Base-by-base conservation (phyloP, 1,140 invertebrate genomes). In the Trinorchestia longiramus region DNA sequence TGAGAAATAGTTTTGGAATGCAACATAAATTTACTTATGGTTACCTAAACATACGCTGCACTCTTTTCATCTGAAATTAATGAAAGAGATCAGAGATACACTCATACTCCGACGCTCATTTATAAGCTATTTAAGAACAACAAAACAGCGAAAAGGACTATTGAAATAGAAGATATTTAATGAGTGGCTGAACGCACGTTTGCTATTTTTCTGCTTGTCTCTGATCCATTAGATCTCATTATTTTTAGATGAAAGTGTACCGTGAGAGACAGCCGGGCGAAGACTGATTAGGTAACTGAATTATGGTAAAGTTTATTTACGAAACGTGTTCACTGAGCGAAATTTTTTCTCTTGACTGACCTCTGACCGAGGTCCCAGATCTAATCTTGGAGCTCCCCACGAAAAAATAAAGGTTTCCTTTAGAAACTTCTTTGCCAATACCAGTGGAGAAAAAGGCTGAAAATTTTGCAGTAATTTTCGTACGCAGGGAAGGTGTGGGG, bases 381-480 rank as follows among this genome's bases (percentile, higher is more conserved):
- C 62, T 77, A 77, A 77, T 77, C 62, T 77, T 77, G 62, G 11
- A 77, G 62, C 62, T 77, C 62, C 28, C 62, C 62, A 77, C 47
- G 62, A 77, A 77, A 77, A 77, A 77, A 77, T 53, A 77, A 77
- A 77, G 62, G 62, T 77, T 77, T 77, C 62, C 62, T 77, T 77
- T 77, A 11, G 62, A 77, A 77, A 15, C 62, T 77, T 77, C 62
- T 15, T 77, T 77, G 62, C 62, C 62, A 77, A 77, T 36, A 77
- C 62, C 62, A 77, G 62, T 28, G 28, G 62, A 77, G 28, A 77
- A 28, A 77, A 77, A 11, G 62, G 62, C 62, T 77, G 1, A 36
- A 36, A 77, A 77, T 77, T 77, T 77, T 28, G 28, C 15, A 28
- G 62, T 77, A 11, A 77, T 77, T 77, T 77, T 77, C 62, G 62